These are phyloP conservation scores for Tachina fera DNA, from an alignment of 2,888 invertebrate genomes.

Conservation along the genomic window DNA sequence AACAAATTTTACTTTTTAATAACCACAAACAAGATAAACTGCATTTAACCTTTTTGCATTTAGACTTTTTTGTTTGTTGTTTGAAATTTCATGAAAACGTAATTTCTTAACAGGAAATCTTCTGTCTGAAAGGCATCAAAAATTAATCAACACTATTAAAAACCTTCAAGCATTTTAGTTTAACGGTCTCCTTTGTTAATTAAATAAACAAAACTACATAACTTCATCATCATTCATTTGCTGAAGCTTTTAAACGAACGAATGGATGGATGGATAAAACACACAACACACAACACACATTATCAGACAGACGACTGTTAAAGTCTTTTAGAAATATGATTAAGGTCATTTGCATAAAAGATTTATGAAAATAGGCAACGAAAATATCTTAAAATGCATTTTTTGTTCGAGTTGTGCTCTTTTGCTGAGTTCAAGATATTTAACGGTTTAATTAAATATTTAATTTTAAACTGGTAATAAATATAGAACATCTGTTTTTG, in stretches of 20 bases:
- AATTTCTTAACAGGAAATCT: constrained; percentile 29
- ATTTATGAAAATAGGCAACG: constrained; percentile 10
- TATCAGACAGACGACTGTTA: constrained; percentile 5
- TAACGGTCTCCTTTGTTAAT: constrained; percentile 37
- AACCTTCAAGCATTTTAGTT: neutral
- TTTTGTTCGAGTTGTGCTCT: neutral
- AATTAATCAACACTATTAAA: constrained; percentile 12
- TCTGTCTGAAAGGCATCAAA: neutral
- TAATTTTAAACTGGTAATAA: neutral
- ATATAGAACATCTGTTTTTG: constrained; percentile 8
- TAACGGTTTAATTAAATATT: constrained; percentile 2
- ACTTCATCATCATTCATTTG: neutral
- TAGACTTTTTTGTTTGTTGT: neutral
- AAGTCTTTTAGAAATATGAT: constrained; percentile 32
- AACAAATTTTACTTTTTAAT: constrained; percentile 64
- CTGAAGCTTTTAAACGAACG: constrained; percentile 3
- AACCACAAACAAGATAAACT: constrained; percentile 35
- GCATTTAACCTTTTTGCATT: neutral
- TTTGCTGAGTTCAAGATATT: neutral
- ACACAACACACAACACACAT: neutral
- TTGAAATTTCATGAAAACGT: neutral
- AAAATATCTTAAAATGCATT: constrained; percentile 2
- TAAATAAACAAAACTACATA: constrained; percentile 9
- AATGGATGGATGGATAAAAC: neutral
- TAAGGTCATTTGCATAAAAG: constrained; percentile 41